Conservation (phyloP, 2,113 vertebrate genomes). For the Sterrhoptilus dennistouni region DNA sequence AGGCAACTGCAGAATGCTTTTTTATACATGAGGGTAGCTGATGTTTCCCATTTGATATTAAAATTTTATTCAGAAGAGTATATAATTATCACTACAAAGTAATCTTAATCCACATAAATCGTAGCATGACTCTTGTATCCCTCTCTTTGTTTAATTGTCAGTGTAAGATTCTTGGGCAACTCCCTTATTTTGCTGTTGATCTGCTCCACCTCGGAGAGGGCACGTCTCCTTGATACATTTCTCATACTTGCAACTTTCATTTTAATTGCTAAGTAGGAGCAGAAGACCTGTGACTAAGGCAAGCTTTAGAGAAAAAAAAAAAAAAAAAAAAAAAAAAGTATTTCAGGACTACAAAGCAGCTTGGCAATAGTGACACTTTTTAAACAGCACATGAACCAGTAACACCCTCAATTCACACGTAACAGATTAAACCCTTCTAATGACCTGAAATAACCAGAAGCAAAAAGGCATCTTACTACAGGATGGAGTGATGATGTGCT, state of each 20-base stretch:
- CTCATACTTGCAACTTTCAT: conserved; percentile 24
- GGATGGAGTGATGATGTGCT: not conserved
- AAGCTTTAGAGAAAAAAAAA: not conserved
- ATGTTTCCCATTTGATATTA: conserved; percentile 53
- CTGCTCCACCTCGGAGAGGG: not conserved
- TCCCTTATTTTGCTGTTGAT: conserved; percentile 50
- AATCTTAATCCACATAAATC: conserved; percentile 60
- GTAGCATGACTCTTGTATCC: conserved; percentile 16
- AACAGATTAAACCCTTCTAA: not conserved
- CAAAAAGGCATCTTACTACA: not conserved
- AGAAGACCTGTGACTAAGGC: not conserved
- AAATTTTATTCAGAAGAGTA: conserved; percentile 34
- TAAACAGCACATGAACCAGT: not conserved
- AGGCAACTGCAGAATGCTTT: conserved; percentile 15
- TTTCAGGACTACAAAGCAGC: not conserved
- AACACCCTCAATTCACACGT: not conserved
- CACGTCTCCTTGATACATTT: not conserved
- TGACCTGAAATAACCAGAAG: not conserved
- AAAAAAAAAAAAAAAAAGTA: not conserved
- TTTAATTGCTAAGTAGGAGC: conserved; percentile 48
- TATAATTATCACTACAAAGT: conserved; percentile 65
- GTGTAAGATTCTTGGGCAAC: conserved; percentile 3
- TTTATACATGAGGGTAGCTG: conserved; percentile 34
- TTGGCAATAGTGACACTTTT: not conserved
- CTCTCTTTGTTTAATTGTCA: conserved; percentile 43